Evolutionary conservation across 1,140 invertebrate species (phyloP), one percentile per base, ranked within the genome.

Genomic region (Nylanderia fulva): DNA sequence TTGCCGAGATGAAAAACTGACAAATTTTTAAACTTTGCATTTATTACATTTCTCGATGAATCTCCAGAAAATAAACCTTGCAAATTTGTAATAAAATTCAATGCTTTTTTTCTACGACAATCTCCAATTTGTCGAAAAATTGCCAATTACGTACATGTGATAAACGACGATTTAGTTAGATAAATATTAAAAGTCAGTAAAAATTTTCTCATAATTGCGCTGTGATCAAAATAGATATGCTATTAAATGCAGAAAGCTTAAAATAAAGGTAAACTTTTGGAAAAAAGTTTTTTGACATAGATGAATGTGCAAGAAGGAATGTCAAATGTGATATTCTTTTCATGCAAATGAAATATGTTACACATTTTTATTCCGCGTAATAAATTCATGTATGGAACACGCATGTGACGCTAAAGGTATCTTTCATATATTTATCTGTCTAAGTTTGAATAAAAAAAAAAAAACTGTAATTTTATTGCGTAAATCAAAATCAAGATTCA

Each of bases 21-120:
- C 48, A 61, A 56, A 36, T 74, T 60, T 63, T 8, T n/a, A 13
- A 77, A 77, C 75, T 18, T 66, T 60, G 58, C 24, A 15, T 60
- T 76, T 42, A 21, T 45, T 66, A 63, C 15, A 63, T 76, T 60
- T 45, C 58, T 60, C 8, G 7, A 76, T 52, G 9, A 64, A 42
- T 33, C 4, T 15, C 24, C 24, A 33, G 52, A n/a, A 21, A 56
- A 56, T n/a, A n/a, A 33, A 33, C 29, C 29, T 33, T 3, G 29
- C 29, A 33, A 21, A 56, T n/a, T 56, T 21, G 6, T 21, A 21
- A n/a, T n/a, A 56, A 56, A n/a, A 21, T 9, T n/a, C 7, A 3
- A 56, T 56, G n/a, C 5, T 1, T 56, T 56, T 56, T 56, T 56
- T 21, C 52, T 56, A n/a, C 52, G n/a, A 0, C 9, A 8, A 54